A percentile compares a stretch with the other conserved stretches of the same genome.
Conservation (phyloP, 2,113 vertebrate genomes). For the Nansenia antarctica region DNA sequence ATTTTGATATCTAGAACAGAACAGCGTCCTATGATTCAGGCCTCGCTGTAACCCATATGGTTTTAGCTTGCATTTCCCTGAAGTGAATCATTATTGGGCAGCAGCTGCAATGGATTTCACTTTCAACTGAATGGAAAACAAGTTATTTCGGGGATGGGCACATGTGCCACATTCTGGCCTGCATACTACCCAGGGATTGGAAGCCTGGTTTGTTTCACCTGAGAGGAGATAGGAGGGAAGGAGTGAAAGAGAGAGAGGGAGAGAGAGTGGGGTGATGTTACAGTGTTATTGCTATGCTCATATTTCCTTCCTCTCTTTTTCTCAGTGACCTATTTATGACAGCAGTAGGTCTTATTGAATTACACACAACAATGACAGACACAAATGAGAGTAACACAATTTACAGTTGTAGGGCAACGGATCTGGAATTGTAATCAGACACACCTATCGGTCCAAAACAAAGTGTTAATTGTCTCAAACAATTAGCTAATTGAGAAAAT, state of each 20-base stretch:
- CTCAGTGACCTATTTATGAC: not conserved
- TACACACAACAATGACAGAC: constrained; percentile 11
- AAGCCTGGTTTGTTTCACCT: constrained; percentile 6
- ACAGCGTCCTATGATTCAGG: not conserved
- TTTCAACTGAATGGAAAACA: constrained; percentile 1
- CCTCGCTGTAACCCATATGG: not conserved
- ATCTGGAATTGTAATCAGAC: constrained; percentile 14
- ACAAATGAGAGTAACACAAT: not conserved
- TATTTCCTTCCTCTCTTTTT: constrained; percentile 23
- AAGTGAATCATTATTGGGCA: not conserved
- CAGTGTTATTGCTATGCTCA: constrained; percentile 9
- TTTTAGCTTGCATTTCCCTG: not conserved
- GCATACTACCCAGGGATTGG: not conserved
- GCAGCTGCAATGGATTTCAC: not conserved
- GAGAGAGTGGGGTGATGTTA: constrained; percentile 19
- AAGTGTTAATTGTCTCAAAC: not conserved
- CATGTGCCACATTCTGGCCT: not conserved
- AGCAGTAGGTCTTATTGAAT: constrained; percentile 10
- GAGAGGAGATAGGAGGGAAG: constrained; percentile 11
- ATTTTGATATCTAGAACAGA: not conserved
- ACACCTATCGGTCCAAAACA: not conserved
- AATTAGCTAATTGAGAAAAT: not conserved
- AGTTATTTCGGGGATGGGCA: not conserved
- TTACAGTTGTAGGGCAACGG: constrained; percentile 5
- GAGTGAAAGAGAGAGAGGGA: not conserved